Evolutionary conservation across 2,888 invertebrate genomes (phyloP), one percentile per base, ranked within the genome.

Genomic region (Allophyes oxyacanthae): DNA sequence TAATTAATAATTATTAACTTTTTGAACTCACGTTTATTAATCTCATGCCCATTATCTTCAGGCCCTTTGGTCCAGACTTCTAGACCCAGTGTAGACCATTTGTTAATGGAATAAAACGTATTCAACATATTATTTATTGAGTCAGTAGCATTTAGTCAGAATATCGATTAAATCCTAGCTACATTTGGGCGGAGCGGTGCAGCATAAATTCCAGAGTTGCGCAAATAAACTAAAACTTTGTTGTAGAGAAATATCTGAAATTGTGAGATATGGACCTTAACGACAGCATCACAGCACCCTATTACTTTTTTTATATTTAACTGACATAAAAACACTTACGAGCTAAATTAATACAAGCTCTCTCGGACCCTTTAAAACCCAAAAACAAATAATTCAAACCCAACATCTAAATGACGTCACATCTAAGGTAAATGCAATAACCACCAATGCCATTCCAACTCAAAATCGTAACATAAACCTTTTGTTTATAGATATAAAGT

Each of bases 401-500:
- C 43, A 56, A 53, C 42, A 49, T 52, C 72, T 64, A 67, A 66
- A 59, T 71, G 70, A 76, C 79, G 76, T 74, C 75, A 78, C 60
- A 10, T 40, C 42, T 55, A 54, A 63, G 65, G 65, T 72, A 64
- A 81, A 84, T 81, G 82, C 81, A 85, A 79, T 82, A 75, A 74
- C 72, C 64, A 69, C 59, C 56, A 64, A 69, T 60, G 72, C 71
- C 59, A 55, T 63, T 64, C 33, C 42, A 52, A 55, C 60, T 59
- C 46, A 44, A 28, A n/a, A 65, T 33, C 20, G 60, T 15, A 78
- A 65, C 66, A 51, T 65, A 41, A 51, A 63, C 78, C 69, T 64
- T 79, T 45, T 11, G 8, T 0, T 2, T 11, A 26, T 15, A n/a
- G 7, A 3, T 6, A 65, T 79, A 78, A 60, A 77, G 79, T 57